Evolutionary conservation across 2,113 vertebrate species (phyloP).

Genomic region (Cyphomyrus discorhynchus): DNA sequence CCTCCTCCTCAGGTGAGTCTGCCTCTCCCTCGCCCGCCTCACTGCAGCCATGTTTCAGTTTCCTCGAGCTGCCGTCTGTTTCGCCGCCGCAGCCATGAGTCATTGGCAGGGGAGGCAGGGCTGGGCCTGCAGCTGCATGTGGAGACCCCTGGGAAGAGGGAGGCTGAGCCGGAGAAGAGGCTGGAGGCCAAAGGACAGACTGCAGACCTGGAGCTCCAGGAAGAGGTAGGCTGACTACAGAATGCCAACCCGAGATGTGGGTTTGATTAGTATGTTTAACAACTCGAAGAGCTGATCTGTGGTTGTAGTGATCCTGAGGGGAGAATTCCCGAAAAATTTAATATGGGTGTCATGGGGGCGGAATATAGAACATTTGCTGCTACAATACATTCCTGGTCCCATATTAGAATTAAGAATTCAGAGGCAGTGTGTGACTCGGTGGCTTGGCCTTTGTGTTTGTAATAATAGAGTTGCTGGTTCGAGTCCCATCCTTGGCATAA

Average conservation of each 20-base stretch:
- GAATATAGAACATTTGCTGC: neutral
- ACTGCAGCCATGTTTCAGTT: neutral
- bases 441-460: neutral
- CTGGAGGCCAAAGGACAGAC: conserved; percentile 29
- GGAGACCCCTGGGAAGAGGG: conserved; percentile 33
- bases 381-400: neutral
- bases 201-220: neutral
- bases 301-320: neutral
- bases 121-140: conserved; percentile 38
- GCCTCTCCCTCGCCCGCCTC: neutral
- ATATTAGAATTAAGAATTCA: neutral
- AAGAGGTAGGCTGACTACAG: conserved; percentile 37
- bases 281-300: neutral
- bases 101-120: conserved; percentile 31
- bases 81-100: conserved; percentile 27
- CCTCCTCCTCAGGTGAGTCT: conserved; percentile 42
- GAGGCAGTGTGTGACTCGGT: neutral
- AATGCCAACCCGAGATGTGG: no score
- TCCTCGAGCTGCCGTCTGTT: conserved; percentile 28
- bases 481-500: neutral
- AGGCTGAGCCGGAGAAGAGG: conserved; percentile 26
- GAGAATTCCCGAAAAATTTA: neutral
- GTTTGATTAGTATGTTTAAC: neutral
- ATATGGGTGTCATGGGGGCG: neutral
- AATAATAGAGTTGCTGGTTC: neutral